Evolutionary conservation across 2,797 vertebrate species (phyloP).

Genomic region (Sparus aurata): DNA sequence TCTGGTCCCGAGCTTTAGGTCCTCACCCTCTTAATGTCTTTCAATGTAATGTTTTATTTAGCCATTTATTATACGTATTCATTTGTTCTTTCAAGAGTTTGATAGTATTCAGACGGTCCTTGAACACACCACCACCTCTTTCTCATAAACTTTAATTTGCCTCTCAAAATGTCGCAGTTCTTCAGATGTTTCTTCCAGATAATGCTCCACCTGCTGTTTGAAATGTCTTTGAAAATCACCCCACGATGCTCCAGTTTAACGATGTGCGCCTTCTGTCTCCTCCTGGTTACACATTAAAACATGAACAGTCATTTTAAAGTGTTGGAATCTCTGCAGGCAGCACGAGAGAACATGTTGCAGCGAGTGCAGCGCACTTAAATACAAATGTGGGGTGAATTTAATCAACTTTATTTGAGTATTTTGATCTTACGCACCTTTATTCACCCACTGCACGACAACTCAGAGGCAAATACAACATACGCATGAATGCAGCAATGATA

Average conservation of each 20-base stretch:
- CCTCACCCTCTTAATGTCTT: background rate
- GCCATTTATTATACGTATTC: no score
- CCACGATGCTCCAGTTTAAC: background rate
- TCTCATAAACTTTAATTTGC: background rate
- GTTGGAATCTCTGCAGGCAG: background rate
- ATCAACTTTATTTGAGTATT: background rate
- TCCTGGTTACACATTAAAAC: background rate
- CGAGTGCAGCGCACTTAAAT: no score
- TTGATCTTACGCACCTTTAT: background rate
- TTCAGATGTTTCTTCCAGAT: background rate
- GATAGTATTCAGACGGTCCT: no score
- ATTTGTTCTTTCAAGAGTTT: no score
- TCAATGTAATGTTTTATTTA: background rate
- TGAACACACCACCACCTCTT: no score
- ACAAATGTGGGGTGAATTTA: background rate
- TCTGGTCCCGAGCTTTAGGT: background rate
- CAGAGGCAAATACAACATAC: background rate
- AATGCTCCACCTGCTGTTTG: constrained; percentile 6
- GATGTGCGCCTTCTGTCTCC: background rate
- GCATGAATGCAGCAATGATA: no score
- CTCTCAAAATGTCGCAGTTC: background rate
- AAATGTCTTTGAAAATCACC: background rate
- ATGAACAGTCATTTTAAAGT: background rate
- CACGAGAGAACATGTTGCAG: background rate
- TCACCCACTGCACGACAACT: background rate